A percentile compares a stretch with the other conserved stretches of the same genome.
Evolutionary conservation across 2,888 invertebrate species (phyloP).

Genomic region (Pyrochroa serraticornis): DNA sequence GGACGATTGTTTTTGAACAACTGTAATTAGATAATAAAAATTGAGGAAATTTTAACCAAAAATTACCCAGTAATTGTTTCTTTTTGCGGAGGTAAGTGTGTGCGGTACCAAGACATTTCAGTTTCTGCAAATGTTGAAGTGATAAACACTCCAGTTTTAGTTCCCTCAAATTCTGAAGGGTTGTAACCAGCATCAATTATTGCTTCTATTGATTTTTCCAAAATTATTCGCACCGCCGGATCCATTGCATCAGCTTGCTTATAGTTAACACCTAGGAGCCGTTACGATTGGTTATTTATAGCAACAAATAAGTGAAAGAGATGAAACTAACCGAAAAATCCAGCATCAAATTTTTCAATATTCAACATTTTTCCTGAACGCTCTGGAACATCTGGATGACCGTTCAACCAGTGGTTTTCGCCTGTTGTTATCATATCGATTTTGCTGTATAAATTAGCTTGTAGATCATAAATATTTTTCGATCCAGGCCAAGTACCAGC

Average conservation of each 20-base stretch:
- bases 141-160: slow-evolving; percentile 13
- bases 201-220: slow-evolving; percentile 18
- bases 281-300: too few relatives aligned
- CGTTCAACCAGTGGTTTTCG: slow-evolving; percentile 74
- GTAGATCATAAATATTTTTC: slow-evolving; percentile 72
- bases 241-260: slow-evolving; percentile 67
- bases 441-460: slow-evolving; percentile 74
- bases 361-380: slow-evolving; percentile 70
- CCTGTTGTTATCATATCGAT: slow-evolving; percentile 85
- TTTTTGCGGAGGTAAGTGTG: too few relatives aligned
- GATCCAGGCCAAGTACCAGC: slow-evolving; percentile 80
- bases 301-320: too few relatives aligned
- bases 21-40: slow-evolving; percentile 25
- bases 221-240: slow-evolving; percentile 44
- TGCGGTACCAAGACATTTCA: background rate
- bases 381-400: slow-evolving; percentile 63
- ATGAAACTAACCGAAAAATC: slow-evolving; percentile 57
- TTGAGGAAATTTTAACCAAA: background rate
- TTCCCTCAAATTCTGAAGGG: slow-evolving; percentile 12
- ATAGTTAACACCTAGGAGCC: slow-evolving; percentile 62
- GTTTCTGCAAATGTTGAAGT: background rate
- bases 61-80: too few relatives aligned
- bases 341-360: slow-evolving; percentile 62
- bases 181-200: slow-evolving; percentile 19
- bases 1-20: slow-evolving; percentile 82